Percentiles rank a stretch among this genome's conserved stretches.
phyloP scores from a whole-genome alignment of 2,113 vertebrate genomes.

The Corythoichthys intestinalis region DNA sequence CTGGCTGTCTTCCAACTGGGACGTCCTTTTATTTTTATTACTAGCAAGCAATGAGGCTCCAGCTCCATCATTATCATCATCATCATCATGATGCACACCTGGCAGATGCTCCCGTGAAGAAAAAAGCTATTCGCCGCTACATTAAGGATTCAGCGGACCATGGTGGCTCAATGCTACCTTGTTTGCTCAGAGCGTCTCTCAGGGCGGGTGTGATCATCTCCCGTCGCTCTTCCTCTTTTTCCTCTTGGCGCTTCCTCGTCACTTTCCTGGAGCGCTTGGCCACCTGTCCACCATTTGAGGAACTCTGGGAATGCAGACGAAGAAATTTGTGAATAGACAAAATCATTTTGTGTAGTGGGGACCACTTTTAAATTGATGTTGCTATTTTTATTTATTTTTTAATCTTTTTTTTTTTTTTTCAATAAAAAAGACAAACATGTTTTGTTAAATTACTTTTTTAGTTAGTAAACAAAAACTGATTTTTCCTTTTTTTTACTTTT shows the following conservation, averaged over 20 bases:
- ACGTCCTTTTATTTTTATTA: conserved; percentile 9
- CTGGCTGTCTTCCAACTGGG: conserved; percentile 14
- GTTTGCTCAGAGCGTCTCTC: conserved; percentile 82
- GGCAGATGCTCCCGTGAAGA: conserved; percentile 33
- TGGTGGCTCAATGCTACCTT: conserved; percentile 77
- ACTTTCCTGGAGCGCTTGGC: conserved; percentile 44
- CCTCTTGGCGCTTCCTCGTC: conserved; percentile 51
- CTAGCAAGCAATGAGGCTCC: conserved; percentile 12
- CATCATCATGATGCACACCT: conserved; percentile 32
- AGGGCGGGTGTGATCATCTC: conserved; percentile 92
- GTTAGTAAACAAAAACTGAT: no score
- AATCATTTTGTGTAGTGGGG: neutral
- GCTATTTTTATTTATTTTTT: no score
- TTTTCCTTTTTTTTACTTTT: no score
- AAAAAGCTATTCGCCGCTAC: neutral
- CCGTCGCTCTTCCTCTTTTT: conserved; percentile 66
- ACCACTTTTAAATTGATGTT: neutral
- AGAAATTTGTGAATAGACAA: neutral
- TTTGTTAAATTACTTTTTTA: no score
- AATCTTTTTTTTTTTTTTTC: no score
- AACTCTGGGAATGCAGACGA: conserved; percentile 63
- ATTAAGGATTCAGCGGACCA: neutral
- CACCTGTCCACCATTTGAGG: conserved; percentile 39
- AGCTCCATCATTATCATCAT: conserved; percentile 16
- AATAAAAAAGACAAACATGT: no score